Base-by-base conservation (phyloP, 2,888 invertebrate genomes). In the Hoplodrina blanda region DNA sequence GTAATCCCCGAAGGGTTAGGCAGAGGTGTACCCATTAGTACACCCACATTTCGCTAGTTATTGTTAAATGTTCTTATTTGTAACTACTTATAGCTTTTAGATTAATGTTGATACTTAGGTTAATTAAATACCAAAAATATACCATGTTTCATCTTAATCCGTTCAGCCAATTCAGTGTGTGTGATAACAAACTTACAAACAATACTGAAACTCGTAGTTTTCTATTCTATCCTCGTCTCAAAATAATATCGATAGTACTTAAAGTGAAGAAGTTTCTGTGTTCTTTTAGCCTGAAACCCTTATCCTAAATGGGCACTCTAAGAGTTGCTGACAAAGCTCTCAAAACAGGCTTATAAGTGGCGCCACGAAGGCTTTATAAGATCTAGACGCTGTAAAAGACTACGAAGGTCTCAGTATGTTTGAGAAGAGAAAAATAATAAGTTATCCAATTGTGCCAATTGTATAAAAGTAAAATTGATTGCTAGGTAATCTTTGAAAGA, bases 251-350 rank as follows among this genome's bases (percentile, higher is more conserved):
- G 10, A 54, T 17, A 30, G n/a, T 6, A 8, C 44, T 44, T 46
- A 0, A 50, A 55, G 19, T 25, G 0, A 30, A 11, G 37, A 52
- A 30, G 17, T 25, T 46, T 59, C 41, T 46, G 0, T 41, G 62
- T 8, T 50, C 44, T 62, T 37, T 79, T 62, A 50, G 50, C 55
- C 19, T n/a, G 57, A 50, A 19, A 7, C 57, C 15, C 76, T 75
- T 37, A 55, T 62, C 44, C 52, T n/a, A 61, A 77, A 73, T 73
- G 33, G 44, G 7, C 61, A 57, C 75, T 68, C 6, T n/a, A 19
- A 50, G 30, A 67, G 6, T 49, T 44, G 80, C 80, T 76, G 75
- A 79, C 76, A 73, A 56, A 74, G 75, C 75, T 57, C 50, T 55
- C 44, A 10, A 37, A 46, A 57, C 37, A 19, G 37, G 17, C 13